A percentile compares a stretch with the other conserved stretches of the same genome.
Evolutionary conservation across 2,113 vertebrate species (phyloP).

Genomic region (Crotalus horridus): DNA sequence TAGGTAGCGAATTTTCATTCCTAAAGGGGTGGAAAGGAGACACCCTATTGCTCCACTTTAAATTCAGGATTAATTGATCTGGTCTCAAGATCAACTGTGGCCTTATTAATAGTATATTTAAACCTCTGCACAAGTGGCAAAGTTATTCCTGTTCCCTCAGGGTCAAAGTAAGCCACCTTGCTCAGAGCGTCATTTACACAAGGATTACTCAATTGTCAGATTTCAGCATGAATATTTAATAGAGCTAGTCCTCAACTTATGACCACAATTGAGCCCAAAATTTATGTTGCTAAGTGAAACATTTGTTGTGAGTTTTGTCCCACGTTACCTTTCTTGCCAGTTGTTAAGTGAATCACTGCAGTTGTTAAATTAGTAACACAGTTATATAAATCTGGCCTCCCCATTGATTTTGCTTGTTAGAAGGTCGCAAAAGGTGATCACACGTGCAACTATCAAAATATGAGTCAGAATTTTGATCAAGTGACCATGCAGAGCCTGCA

Average conservation of each 20-base stretch:
- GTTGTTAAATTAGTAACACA: neutral
- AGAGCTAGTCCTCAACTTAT: neutral
- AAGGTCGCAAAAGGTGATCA: neutral
- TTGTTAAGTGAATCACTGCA: neutral
- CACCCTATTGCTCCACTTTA: neutral
- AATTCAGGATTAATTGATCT: neutral
- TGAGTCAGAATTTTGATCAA: neutral
- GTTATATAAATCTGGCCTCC: neutral
- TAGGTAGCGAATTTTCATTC: neutral
- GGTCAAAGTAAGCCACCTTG: neutral
- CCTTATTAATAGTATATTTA: neutral
- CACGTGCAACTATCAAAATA: neutral
- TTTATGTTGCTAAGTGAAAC: neutral
- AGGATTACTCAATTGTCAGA: slow-evolving; percentile 21
- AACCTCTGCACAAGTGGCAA: neutral
- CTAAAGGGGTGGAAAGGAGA: neutral
- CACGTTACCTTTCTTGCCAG: neutral
- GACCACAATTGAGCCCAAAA: neutral
- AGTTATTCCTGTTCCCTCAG: neutral
- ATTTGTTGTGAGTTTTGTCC: neutral
- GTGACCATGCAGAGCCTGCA: neutral
- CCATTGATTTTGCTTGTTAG: neutral
- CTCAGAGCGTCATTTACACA: neutral
- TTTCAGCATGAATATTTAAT: neutral
- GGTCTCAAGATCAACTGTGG: neutral